Evolutionary conservation across 2,113 vertebrate genomes (phyloP).

Genomic region (Microtus pennsylvanicus): DNA sequence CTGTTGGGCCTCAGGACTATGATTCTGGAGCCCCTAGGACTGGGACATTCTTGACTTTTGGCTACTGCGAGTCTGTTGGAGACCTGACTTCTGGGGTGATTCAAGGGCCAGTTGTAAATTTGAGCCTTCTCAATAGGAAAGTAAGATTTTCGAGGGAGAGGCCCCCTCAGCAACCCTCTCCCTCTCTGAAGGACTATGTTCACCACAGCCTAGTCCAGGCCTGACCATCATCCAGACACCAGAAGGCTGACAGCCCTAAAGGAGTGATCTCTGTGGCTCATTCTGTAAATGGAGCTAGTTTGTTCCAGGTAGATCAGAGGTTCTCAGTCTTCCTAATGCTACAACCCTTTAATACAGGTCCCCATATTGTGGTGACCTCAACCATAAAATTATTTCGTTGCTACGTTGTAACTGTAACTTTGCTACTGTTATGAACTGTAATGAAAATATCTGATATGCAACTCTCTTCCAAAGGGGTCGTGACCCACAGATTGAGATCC

Average conservation of each 20-base stretch:
- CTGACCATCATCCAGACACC: background rate
- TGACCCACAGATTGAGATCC: background rate
- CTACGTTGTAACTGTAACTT: background rate
- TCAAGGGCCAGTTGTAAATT: background rate
- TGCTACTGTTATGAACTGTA: background rate
- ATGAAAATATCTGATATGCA: background rate
- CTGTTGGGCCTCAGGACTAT: background rate
- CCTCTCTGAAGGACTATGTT: background rate
- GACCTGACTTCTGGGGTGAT: background rate
- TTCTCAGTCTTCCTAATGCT: background rate
- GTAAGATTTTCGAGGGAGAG: conserved; percentile 39
- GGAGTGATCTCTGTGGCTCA: background rate
- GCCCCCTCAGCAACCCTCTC: background rate
- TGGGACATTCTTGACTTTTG: background rate
- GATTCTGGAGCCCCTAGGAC: conserved; percentile 61
- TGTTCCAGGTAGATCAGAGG: background rate
- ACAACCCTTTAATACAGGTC: background rate
- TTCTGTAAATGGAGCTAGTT: background rate
- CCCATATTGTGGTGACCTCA: background rate
- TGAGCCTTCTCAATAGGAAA: conserved; percentile 31
- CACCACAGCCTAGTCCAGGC: background rate
- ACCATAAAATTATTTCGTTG: background rate
- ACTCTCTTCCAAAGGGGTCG: background rate
- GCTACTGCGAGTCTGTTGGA: background rate
- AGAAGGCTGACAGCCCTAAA: background rate